These are phyloP conservation scores for Catostomus latipinnis DNA, from an alignment of 2,797 vertebrate genomes.

Conservation along the genomic window DNA sequence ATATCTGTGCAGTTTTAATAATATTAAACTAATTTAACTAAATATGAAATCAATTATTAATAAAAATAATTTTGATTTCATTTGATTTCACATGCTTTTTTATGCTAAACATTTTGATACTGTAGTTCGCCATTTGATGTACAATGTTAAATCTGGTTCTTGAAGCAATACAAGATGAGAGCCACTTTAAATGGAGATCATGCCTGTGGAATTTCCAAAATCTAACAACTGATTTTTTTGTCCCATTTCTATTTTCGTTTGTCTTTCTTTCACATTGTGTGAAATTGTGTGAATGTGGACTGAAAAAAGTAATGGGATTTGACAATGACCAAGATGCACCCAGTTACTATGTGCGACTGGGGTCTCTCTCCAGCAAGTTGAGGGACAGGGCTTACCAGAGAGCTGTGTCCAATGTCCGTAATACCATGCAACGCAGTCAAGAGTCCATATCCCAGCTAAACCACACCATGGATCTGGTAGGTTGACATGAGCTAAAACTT, in stretches of 20 bases:
- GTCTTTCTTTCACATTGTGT: conserved; percentile 15
- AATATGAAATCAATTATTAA: no score
- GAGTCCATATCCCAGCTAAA: conserved; percentile 86
- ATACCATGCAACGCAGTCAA: conserved; percentile 83
- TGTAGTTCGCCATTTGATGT: no score
- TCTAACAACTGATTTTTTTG: conserved; percentile 32
- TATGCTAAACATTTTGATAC: no score
- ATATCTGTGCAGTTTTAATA: no score
- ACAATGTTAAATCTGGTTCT: no score
- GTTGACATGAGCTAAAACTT: conserved; percentile 57
- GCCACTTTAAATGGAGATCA: not conserved
- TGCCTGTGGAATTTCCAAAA: not conserved
- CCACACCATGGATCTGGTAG: conserved; percentile 85
- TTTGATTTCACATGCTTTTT: no score
- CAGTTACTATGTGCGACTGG: conserved; percentile 87
- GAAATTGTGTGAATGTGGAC: conserved; percentile 86
- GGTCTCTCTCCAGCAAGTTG: conserved; percentile 89
- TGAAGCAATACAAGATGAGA: no score
- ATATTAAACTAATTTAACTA: no score
- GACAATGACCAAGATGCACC: conserved; percentile 72
- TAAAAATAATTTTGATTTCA: no score
- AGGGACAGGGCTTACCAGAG: conserved; percentile 84
- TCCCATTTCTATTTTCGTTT: conserved; percentile 29
- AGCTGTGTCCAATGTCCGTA: conserved; percentile 80
- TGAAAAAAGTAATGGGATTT: conserved; percentile 77